A percentile compares a stretch with the other conserved stretches of the same genome.
These are phyloP conservation scores for Drosophila colorata DNA, from an alignment of 2,888 invertebrate species.

Conservation along the genomic window DNA sequence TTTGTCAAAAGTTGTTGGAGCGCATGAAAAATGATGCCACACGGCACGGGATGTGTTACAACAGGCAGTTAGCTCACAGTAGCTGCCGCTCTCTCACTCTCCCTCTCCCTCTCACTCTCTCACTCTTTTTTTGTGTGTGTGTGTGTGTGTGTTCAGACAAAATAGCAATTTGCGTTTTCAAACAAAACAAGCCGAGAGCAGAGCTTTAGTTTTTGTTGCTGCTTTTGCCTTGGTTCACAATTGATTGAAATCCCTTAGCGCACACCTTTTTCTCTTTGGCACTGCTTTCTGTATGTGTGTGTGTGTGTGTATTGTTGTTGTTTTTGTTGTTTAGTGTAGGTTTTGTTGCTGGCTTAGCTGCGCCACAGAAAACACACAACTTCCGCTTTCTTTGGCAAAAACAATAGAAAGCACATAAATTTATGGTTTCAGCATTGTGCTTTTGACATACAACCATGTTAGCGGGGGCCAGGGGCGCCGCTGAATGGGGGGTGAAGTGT, in stretches of 20 bases:
- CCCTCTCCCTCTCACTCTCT: not conserved
- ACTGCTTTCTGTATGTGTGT: slow-evolving; percentile 32
- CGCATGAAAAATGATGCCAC: slow-evolving; percentile 81
- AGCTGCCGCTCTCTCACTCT: slow-evolving; percentile 1
- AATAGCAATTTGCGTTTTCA: slow-evolving; percentile 81
- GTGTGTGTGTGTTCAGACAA: slow-evolving; percentile 61
- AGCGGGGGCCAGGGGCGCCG: not conserved
- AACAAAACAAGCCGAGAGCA: slow-evolving; percentile 65
- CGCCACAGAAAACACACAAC: slow-evolving; percentile 75
- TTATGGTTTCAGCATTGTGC: slow-evolving; percentile 82
- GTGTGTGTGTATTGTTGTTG: slow-evolving; percentile 33
- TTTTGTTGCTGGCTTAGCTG: slow-evolving; percentile 44
- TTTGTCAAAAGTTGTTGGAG: slow-evolving; percentile 81
- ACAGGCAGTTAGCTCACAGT: slow-evolving; percentile 17
- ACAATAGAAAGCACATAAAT: slow-evolving; percentile 82
- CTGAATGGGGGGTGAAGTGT: not conserved
- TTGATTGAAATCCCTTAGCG: slow-evolving; percentile 81
- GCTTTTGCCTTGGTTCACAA: slow-evolving; percentile 66
- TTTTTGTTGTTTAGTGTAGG: slow-evolving; percentile 29
- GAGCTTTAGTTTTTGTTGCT: slow-evolving; percentile 70
- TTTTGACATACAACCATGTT: slow-evolving; percentile 75
- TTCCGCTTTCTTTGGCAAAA: slow-evolving; percentile 80
- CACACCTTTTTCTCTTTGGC: slow-evolving; percentile 68
- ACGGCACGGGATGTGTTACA: slow-evolving; percentile 71
- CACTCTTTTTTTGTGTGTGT: slow-evolving; percentile 1